phyloP scores from a whole-genome alignment of 2,797 vertebrate species.

The Agapornis canus region DNA sequence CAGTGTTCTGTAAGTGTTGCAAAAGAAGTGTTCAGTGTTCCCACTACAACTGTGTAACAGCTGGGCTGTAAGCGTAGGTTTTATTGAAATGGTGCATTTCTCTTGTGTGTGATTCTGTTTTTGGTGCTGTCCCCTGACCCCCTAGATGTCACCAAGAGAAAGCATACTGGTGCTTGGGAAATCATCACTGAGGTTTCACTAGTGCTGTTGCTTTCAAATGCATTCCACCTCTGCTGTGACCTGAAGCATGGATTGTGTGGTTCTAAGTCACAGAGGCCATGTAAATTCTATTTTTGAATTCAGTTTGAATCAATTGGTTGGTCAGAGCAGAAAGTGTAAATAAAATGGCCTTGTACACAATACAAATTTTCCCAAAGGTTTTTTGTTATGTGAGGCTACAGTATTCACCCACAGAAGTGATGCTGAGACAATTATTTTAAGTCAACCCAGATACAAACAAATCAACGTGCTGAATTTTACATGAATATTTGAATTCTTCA shows the following conservation, averaged over 20 bases:
- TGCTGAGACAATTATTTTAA: background rate
- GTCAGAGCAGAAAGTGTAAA: background rate
- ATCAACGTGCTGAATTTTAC: background rate
- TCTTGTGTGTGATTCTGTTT: background rate
- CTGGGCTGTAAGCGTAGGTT: background rate
- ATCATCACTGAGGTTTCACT: background rate
- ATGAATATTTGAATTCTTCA: background rate
- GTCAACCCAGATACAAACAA: background rate
- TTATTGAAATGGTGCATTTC: background rate
- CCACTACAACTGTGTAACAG: background rate
- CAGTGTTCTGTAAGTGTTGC: background rate
- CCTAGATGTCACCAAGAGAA: conserved; percentile 55
- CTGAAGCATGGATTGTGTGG: background rate
- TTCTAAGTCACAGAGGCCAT: background rate
- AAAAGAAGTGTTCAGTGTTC: background rate
- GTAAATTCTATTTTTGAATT: background rate
- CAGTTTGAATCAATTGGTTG: background rate
- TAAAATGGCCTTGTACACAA: background rate
- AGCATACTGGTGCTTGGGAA: background rate
- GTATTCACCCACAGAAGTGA: background rate
- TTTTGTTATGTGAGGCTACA: background rate
- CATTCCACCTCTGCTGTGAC: background rate
- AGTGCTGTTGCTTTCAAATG: background rate
- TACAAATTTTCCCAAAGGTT: background rate
- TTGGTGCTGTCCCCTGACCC: background rate